These are phyloP conservation scores for Lasioglossum marginatum DNA, from an alignment of 2,888 invertebrate genomes.

Conservation along the genomic window DNA sequence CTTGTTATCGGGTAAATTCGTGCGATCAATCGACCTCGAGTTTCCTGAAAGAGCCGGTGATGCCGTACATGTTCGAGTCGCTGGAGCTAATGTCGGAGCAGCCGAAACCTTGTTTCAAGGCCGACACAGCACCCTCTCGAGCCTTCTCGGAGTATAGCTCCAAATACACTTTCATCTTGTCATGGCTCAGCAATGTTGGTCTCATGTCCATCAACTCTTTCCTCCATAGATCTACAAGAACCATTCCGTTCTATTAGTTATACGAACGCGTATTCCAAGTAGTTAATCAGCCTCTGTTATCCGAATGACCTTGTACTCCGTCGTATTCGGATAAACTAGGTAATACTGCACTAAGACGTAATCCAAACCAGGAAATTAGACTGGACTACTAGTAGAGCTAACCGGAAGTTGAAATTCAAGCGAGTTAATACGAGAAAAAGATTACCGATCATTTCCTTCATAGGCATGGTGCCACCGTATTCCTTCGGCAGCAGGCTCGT, in stretches of 20 bases:
- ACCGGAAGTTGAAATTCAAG: not conserved
- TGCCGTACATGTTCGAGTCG: constrained; percentile 88
- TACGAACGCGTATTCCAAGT: no score
- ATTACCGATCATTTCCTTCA: constrained; percentile 93
- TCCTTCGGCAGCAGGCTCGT: constrained; percentile 90
- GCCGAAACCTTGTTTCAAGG: constrained; percentile 87
- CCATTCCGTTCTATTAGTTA: not conserved
- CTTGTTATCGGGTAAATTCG: not conserved
- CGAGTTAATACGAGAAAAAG: not conserved
- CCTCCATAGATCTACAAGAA: constrained; percentile 88
- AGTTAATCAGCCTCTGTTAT: no score
- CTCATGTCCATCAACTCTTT: constrained; percentile 88
- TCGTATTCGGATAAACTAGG: no score
- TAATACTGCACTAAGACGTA: not conserved
- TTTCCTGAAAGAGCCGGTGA: constrained; percentile 92
- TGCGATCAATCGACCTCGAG: constrained; percentile 90
- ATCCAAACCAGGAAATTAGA: no score
- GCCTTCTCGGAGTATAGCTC: constrained; percentile 90
- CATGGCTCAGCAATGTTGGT: constrained; percentile 88
- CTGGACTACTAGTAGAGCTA: not conserved
- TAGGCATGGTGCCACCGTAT: constrained; percentile 93
- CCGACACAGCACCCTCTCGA: constrained; percentile 91
- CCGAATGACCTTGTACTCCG: no score
- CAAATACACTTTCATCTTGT: constrained; percentile 89
- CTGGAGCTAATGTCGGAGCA: constrained; percentile 87